A percentile compares a stretch with the other conserved stretches of the same genome.
Conservation (phyloP, 2,888 invertebrate genomes). For the Platycheirus rosarum region DNA sequence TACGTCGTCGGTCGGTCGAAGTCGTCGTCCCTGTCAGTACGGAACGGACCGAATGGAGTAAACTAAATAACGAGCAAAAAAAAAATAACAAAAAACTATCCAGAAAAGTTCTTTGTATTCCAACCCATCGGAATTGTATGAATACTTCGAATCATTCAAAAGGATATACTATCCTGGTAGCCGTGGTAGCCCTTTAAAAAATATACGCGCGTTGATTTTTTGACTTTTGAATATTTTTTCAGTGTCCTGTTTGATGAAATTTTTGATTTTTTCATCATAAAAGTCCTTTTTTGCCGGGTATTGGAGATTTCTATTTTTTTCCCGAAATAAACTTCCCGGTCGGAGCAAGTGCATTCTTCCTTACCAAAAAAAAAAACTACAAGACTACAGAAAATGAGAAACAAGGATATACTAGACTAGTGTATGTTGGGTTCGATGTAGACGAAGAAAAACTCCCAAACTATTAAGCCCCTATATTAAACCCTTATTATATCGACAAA, state of each 20-base stretch:
- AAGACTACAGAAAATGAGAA: background rate
- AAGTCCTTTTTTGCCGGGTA: background rate
- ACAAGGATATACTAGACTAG: background rate
- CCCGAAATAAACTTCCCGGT: conserved; percentile 9
- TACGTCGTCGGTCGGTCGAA: no score
- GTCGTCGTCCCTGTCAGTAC: background rate
- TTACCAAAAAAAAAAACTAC: background rate
- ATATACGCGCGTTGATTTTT: conserved; percentile 36
- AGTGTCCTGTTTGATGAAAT: conserved; percentile 6
- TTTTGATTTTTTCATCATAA: conserved; percentile 17
- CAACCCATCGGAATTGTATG: conserved; percentile 20
- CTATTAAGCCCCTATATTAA: conserved; percentile 59
- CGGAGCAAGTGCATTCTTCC: conserved; percentile 33
- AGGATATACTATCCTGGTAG: conserved; percentile 18
- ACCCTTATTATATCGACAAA: conserved; percentile 58
- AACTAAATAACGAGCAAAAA: conserved; percentile 41
- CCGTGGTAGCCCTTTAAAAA: conserved; percentile 34
- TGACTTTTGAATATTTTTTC: conserved; percentile 40
- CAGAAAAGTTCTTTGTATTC: conserved; percentile 21
- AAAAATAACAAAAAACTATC: conserved; percentile 20
- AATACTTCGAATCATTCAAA: conserved; percentile 33
- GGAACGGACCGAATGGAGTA: background rate
- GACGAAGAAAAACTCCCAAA: conserved; percentile 24
- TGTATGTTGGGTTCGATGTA: background rate
- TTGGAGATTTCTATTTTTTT: background rate